Evolutionary conservation across 35 echinoderm and acorn worm genomes (phyloP).

Genomic region (Antedon bifida): DNA sequence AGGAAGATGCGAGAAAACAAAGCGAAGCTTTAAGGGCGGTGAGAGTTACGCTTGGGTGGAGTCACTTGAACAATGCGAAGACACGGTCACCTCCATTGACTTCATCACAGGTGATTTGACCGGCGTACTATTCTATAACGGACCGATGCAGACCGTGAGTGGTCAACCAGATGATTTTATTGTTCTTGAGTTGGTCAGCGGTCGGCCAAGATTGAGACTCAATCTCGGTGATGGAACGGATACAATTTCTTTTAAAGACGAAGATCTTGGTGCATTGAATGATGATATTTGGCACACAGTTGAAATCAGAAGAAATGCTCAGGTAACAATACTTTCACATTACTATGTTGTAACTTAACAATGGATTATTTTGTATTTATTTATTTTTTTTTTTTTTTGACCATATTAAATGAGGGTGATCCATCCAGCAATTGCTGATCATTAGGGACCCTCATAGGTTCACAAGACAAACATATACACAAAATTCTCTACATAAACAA

Average conservation of each 20-base stretch:
- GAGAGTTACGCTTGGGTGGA: conserved; percentile 40
- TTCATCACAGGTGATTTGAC: conserved; percentile 40
- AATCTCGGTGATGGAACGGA: conserved; percentile 37
- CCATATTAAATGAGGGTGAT: too few relatives aligned
- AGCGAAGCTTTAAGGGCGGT: conserved; percentile 44
- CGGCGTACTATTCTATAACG: conserved; percentile 64
- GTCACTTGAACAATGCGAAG: conserved; percentile 57
- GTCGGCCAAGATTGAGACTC: conserved; percentile 43
- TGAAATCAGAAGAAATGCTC: conserved; percentile 57
- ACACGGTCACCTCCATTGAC: conserved; percentile 60
- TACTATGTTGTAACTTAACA: too few relatives aligned
- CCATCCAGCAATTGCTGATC: too few relatives aligned
- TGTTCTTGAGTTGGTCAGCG: conserved; percentile 42
- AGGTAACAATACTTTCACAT: conserved; percentile 20
- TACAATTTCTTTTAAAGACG: background rate
- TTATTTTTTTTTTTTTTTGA: too few relatives aligned
- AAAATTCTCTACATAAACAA: too few relatives aligned
- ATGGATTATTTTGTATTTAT: too few relatives aligned
- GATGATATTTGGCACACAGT: conserved; percentile 84
- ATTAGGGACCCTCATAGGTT: too few relatives aligned
- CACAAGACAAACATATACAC: too few relatives aligned
- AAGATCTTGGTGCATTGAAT: background rate
- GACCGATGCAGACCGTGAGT: conserved; percentile 28
- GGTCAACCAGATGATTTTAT: conserved; percentile 45
- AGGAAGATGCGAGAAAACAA: conserved; percentile 65